Conservation (phyloP, 2,113 vertebrate species). For the Ia io region DNA sequence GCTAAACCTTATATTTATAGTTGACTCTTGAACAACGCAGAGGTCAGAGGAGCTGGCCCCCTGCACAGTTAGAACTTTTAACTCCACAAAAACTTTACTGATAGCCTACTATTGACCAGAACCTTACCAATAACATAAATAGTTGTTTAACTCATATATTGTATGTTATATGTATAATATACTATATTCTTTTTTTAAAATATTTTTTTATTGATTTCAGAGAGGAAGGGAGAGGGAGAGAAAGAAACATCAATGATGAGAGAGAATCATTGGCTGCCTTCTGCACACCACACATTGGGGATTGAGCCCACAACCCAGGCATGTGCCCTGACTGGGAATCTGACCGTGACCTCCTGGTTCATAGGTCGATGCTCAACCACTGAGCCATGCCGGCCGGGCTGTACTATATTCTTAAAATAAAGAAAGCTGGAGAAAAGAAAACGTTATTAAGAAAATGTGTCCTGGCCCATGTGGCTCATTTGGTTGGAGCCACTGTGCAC, state of each 20-base stretch:
- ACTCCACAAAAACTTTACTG: not conserved
- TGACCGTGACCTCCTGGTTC: no score
- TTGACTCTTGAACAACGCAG: not conserved
- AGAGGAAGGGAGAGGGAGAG: no score
- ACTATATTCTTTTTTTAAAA: not conserved
- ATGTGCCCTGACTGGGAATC: no score
- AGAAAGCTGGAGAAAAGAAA: not conserved
- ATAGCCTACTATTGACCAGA: not conserved
- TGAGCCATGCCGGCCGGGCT: no score
- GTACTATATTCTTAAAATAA: not conserved
- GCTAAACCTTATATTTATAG: not conserved
- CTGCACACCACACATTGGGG: no score
- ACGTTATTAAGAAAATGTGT: not conserved
- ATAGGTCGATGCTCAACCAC: no score
- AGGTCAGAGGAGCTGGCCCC: no score
- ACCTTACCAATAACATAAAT: not conserved
- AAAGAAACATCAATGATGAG: no score
- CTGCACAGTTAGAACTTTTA: not conserved
- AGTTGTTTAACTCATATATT: not conserved
- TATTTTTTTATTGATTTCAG: no score
- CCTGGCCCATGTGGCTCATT: not conserved
- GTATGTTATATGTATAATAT: not conserved
- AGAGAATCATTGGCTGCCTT: no score
- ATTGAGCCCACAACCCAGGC: no score
- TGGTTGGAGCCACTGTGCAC: not conserved